Base-by-base conservation (phyloP, 2,113 vertebrate genomes). In the Furnarius figulus region DNA sequence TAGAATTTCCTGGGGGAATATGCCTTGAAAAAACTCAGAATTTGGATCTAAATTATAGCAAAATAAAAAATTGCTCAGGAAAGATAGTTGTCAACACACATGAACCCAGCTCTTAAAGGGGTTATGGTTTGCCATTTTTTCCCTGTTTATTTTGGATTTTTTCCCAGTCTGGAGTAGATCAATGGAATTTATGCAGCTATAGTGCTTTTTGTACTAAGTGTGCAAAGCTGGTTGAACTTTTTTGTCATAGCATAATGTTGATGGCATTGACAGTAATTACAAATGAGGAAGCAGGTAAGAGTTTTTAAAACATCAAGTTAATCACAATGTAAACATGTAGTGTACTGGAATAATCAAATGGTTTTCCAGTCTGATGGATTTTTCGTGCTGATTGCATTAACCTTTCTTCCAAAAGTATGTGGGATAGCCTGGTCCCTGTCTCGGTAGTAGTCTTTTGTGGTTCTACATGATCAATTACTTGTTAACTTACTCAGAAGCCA, bases 351-450 rank as follows among this genome's bases (percentile, higher is more conserved):
- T 65, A 89, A 84, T 88, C 27, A 40, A 62, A 52, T n/a, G 21
- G 24, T 58, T 91, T 96, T 83, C 76, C 39, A 74, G 50, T 56
- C 78, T 77, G 67, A 61, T 71, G 65, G n/a, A 39, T 75, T 87
- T 66, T 81, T 50, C 10, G 24, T 87, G 37, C 72, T 93, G 59
- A 67, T 73, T 80, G 53, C 31, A n/a, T 78, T 92, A 89, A 71
- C 27, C 42, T 86, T n/a, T 84, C 47, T 81, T 75, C 27, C 56
- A 47, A 14, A 61, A 10, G 21, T 37, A 47, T 18, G 35, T 75
- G 56, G 44, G 19, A 22, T 77, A 67, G 25, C 33, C 35, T 66
- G 68, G 14, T 94, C 47, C 22, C 42, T 84, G 24, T 47, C 24
- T 63, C 37, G 9, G 35, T 62, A 55, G 33, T 49, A 25, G 28